phyloP scores from a whole-genome alignment of 2,797 vertebrate genomes.

The Cyprinodon diabolis region DNA sequence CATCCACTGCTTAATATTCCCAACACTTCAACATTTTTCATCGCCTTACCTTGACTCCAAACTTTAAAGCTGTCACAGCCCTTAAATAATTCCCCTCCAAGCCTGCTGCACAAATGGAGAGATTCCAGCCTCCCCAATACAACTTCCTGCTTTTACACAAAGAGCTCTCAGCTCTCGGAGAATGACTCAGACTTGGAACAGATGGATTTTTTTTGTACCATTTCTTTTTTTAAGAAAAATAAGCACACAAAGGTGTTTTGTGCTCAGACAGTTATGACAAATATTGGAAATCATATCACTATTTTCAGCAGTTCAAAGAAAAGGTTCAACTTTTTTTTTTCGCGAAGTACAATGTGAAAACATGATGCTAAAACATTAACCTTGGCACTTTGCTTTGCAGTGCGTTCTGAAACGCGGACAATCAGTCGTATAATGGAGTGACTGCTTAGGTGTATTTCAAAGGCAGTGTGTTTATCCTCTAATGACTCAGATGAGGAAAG shows the following conservation, averaged over 20 bases:
- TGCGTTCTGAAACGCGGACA: neutral
- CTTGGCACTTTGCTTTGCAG: neutral
- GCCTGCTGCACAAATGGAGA: constrained; percentile 13
- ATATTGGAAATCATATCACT: neutral
- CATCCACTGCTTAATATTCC: constrained; percentile 52
- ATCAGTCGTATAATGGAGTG: neutral
- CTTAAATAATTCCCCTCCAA: constrained; percentile 32
- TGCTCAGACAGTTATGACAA: constrained; percentile 1
- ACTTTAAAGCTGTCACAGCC: constrained; percentile 44
- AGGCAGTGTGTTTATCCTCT: neutral
- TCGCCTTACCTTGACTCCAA: constrained; percentile 46
- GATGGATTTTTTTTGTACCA: constrained; percentile 3
- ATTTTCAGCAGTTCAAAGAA: constrained; percentile 1
- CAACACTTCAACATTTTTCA: constrained; percentile 28
- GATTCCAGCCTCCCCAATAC: constrained; percentile 33
- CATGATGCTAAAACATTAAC: neutral
- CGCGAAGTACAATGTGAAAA: neutral
- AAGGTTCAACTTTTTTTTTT: neutral
- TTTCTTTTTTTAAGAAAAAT: neutral
- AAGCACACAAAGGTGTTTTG: neutral
- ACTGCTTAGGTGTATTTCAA: neutral
- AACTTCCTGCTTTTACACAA: constrained; percentile 15
- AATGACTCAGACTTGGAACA: constrained; percentile 4
- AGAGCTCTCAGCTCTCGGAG: constrained; percentile 24
- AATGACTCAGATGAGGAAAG: neutral